Evolutionary conservation across 2,888 invertebrate genomes (phyloP).

Genomic region (Athrips mouffetella): DNA sequence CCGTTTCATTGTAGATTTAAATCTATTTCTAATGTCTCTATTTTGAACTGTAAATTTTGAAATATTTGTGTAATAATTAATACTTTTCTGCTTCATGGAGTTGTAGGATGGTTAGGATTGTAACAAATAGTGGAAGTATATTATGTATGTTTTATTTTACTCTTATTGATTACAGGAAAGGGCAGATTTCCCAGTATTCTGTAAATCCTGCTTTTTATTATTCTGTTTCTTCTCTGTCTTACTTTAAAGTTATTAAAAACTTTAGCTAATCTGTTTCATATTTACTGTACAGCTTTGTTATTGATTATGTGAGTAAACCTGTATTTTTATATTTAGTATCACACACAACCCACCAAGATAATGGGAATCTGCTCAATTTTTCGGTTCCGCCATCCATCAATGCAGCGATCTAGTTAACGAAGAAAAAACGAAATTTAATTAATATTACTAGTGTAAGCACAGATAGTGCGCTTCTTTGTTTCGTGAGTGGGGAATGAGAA

Average conservation of each 20-base stretch:
- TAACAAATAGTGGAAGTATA: constrained; percentile 67
- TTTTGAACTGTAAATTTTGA: constrained; percentile 59
- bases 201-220: neutral
- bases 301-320: neutral
- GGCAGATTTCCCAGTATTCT: constrained; percentile 8
- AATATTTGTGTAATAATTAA: constrained; percentile 68
- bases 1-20: constrained; percentile 64
- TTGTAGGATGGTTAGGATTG: constrained; percentile 69
- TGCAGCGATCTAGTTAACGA: neutral
- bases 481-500: too few species aligned
- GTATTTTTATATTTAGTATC: constrained; percentile 8
- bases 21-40: constrained; percentile 65
- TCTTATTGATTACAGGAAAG: constrained; percentile 4
- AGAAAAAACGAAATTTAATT: neutral
- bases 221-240: neutral
- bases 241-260: neutral
- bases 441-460: too few species aligned
- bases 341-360: constrained; percentile 5
- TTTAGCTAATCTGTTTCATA: neutral
- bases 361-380: constrained; percentile 50
- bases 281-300: constrained; percentile 6
- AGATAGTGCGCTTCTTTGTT: too few species aligned
- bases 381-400: neutral
- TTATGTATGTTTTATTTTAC: too few species aligned
- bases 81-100: constrained; percentile 76